Conservation (phyloP, 1,140 invertebrate genomes). For the Gonatopus flavifemur region DNA sequence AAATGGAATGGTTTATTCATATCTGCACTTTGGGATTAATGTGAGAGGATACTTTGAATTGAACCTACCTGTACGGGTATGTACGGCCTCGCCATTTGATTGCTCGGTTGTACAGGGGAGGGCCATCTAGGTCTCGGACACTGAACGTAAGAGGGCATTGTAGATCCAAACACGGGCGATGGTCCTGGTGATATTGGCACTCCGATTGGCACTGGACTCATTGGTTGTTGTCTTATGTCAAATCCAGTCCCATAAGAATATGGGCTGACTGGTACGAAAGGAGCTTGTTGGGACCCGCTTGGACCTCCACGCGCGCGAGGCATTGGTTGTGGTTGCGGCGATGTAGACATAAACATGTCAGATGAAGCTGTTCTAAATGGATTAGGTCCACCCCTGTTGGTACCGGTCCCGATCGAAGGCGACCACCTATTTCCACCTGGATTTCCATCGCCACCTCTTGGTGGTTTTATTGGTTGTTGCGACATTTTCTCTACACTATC, state of each 20-base stretch:
- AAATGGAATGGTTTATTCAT: conserved; percentile 12
- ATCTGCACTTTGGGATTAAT: neutral
- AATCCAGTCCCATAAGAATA: no score
- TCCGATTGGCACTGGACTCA: conserved; percentile 52
- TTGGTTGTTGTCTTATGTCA: no score
- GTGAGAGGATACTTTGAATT: conserved; percentile 13
- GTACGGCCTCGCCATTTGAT: conserved; percentile 49
- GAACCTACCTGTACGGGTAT: conserved; percentile 47
- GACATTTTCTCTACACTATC: conserved; percentile 43
- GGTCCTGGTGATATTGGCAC: conserved; percentile 52
- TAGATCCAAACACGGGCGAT: conserved; percentile 48
- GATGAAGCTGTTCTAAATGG: conserved; percentile 33
- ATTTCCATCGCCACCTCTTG: conserved; percentile 46
- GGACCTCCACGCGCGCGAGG: conserved; percentile 22
- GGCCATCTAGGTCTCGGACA: conserved; percentile 70
- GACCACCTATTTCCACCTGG: no score
- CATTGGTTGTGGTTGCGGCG: conserved; percentile 21
- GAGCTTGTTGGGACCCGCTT: conserved; percentile 32
- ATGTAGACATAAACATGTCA: conserved; percentile 18
- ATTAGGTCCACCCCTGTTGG: conserved; percentile 39
- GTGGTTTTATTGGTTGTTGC: conserved; percentile 59
- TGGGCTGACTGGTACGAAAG: no score
- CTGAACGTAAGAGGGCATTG: conserved; percentile 53
- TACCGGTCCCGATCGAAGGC: conserved; percentile 28
- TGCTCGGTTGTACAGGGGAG: conserved; percentile 49